These are phyloP conservation scores for Orchesella flavescens DNA, from an alignment of 2,888 invertebrate genomes.

Conservation along the genomic window DNA sequence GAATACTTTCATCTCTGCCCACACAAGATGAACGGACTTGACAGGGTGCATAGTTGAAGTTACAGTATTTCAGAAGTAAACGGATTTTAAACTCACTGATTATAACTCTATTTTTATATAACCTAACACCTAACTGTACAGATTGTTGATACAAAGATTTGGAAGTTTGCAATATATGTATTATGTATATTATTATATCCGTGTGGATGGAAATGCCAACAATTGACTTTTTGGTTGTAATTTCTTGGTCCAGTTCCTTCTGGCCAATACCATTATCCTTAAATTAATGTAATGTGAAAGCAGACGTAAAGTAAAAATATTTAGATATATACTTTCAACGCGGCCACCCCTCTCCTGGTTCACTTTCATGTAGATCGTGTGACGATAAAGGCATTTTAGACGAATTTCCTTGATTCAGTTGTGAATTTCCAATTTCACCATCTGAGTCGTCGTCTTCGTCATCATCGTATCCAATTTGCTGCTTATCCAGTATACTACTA, in stretches of 20 bases:
- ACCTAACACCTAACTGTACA: conserved; percentile 45
- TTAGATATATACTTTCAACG: conserved; percentile 54
- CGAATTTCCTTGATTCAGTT: conserved; percentile 56
- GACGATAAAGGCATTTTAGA: conserved; percentile 61
- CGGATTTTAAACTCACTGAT: neutral
- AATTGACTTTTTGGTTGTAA: conserved; percentile 47
- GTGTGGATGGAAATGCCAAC: conserved; percentile 59
- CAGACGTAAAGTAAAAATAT: conserved; percentile 8
- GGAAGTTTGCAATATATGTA: conserved; percentile 48
- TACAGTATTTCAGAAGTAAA: conserved; percentile 33
- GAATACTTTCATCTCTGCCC: conserved; percentile 5
- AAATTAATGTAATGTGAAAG: neutral
- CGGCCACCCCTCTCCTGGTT: conserved; percentile 70
- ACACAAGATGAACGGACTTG: conserved; percentile 47
- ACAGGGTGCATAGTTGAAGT: conserved; percentile 54
- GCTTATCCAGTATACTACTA: conserved; percentile 67
- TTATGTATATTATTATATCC: conserved; percentile 27
- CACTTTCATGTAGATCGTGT: conserved; percentile 63
- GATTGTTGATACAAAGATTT: conserved; percentile 59
- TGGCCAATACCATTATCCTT: conserved; percentile 1
- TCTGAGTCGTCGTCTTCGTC: conserved; percentile 71
- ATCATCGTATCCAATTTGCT: conserved; percentile 67
- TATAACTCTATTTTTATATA: neutral
- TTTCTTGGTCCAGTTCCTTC: conserved; percentile 1
- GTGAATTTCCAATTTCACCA: conserved; percentile 60